phyloP scores from a whole-genome alignment of 2,888 invertebrate genomes.

The Tetragonula carbonaria region DNA sequence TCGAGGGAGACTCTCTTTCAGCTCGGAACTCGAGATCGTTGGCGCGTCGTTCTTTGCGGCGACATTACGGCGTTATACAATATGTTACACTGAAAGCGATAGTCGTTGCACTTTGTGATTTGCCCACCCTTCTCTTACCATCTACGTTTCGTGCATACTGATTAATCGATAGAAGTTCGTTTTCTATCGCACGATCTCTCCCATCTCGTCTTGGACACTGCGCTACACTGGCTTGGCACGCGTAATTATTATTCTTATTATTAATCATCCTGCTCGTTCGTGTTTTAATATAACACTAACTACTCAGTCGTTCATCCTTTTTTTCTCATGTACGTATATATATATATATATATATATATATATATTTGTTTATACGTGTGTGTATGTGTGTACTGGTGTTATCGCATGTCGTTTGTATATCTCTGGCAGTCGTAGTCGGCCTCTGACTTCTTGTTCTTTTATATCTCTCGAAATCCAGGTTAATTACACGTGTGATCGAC shows the following conservation, averaged over 20 bases:
- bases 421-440: constrained; percentile 15
- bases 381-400: constrained; percentile 15
- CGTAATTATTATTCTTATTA: constrained; percentile 64
- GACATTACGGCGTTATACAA: constrained; percentile 73
- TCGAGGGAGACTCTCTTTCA: constrained; percentile 2
- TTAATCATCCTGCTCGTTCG: constrained; percentile 28
- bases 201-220: constrained; percentile 48
- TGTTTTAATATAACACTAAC: constrained; percentile 75
- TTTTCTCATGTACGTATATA: constrained; percentile 49
- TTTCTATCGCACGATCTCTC: constrained; percentile 31
- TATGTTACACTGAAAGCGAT: constrained; percentile 82
- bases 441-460: constrained; percentile 46
- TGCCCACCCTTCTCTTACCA: constrained; percentile 43
- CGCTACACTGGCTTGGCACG: constrained; percentile 75
- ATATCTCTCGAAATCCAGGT: constrained; percentile 39
- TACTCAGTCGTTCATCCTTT: constrained; percentile 78
- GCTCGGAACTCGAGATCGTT: constrained; percentile 47
- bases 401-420: constrained; percentile 25
- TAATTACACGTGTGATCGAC: constrained; percentile 54
- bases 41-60: constrained; percentile 59
- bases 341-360: constrained; percentile 11
- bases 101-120: constrained; percentile 78
- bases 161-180: constrained; percentile 39
- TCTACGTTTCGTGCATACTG: constrained; percentile 27
- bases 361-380: constrained; percentile 22